A percentile compares a stretch with the other conserved stretches of the same genome.
Conservation (phyloP, 2,113 vertebrate species). For the Phalacrocorax pelagicus region DNA sequence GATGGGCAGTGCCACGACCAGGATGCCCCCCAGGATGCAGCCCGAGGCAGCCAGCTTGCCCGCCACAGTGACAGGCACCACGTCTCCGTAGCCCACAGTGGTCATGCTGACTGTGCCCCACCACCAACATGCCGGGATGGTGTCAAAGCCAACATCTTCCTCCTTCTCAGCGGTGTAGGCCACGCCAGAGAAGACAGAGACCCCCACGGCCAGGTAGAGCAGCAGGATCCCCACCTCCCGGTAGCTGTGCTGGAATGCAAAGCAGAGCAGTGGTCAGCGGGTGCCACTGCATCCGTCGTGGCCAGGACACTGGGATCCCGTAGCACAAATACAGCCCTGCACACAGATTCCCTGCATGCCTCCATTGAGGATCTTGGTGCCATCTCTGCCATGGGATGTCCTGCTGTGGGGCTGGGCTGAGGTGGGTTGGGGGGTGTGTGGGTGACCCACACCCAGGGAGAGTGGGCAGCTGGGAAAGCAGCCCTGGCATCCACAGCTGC, state of each 20-base stretch:
- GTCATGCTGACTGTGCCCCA: slow-evolving; percentile 99
- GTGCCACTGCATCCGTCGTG: accelerated
- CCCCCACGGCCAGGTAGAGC: slow-evolving; percentile 93
- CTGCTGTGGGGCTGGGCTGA: accelerated
- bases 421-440: accelerated
- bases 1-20: slow-evolving; percentile 95
- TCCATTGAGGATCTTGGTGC: accelerated
- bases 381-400: neutral
- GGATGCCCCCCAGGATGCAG: slow-evolving; percentile 93
- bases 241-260: slow-evolving; percentile 92
- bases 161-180: slow-evolving; percentile 95
- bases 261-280: neutral
- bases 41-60: slow-evolving; percentile 94
- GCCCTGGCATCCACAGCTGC: neutral
- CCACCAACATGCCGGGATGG: slow-evolving; percentile 98
- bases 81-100: slow-evolving; percentile 94
- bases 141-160: slow-evolving; percentile 90
- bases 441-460: neutral
- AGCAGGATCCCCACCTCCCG: slow-evolving; percentile 94
- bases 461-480: neutral
- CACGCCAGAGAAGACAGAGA: slow-evolving; percentile 92
- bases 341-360: accelerated
- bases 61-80: slow-evolving; percentile 89
- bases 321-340: neutral
- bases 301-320: neutral